Conservation (phyloP, 1,140 invertebrate species). For the Apis laboriosa region DNA sequence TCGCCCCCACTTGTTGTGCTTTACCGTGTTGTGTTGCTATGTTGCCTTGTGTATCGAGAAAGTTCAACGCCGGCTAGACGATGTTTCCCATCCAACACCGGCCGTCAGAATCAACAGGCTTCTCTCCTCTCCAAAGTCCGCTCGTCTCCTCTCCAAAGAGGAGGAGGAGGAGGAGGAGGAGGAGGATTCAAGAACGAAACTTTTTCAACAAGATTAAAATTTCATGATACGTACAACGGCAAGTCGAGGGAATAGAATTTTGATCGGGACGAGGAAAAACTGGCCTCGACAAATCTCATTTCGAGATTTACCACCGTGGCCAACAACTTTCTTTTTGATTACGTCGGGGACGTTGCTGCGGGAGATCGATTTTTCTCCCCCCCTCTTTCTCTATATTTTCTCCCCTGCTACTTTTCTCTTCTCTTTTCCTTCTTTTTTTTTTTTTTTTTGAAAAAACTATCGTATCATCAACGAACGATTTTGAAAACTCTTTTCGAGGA, state of each 20-base stretch:
- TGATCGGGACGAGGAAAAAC: not conserved
- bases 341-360: constrained; percentile 31
- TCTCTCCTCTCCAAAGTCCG: constrained; percentile 12
- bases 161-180: too few species aligned
- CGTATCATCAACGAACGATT: not conserved
- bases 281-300: constrained; percentile 39
- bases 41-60: constrained; percentile 79
- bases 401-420: not conserved
- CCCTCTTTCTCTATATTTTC: not conserved
- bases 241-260: constrained; percentile 40
- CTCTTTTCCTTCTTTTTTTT: too few species aligned
- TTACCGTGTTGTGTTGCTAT: constrained; percentile 74
- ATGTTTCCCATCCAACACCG: constrained; percentile 69
- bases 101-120: constrained; percentile 73
- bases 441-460: not conserved
- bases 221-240: constrained; percentile 28
- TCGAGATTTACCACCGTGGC: constrained; percentile 25
- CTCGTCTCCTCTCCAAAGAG: not conserved
- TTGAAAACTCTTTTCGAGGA: not conserved
- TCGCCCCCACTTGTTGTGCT: constrained; percentile 78
- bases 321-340: constrained; percentile 40
- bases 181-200: constrained; percentile 36
- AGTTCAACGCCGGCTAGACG: constrained; percentile 79
- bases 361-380: not conserved
- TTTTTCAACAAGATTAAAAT: constrained; percentile 38